Percentiles rank a stretch among this genome's conserved stretches.
Evolutionary conservation across 92 coral and sea anemone genomes (phyloP).

Genomic region (Porites divaricata): DNA sequence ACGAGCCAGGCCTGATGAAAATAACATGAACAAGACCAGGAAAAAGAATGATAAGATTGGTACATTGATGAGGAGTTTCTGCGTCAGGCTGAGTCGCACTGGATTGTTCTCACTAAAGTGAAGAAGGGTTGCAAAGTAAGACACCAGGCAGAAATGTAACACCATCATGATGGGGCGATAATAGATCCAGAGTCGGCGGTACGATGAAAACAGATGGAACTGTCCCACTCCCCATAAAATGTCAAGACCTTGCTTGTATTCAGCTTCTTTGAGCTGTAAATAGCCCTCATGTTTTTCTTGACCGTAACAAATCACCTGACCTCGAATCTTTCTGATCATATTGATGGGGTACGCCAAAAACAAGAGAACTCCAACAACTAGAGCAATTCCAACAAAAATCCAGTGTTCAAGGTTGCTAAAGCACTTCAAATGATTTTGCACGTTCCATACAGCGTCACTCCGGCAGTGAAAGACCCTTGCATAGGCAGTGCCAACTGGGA

Average conservation of each 20-base stretch:
- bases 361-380: constrained; percentile 63
- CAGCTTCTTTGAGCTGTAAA: constrained; percentile 97
- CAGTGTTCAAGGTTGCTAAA: constrained; percentile 74
- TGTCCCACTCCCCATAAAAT: constrained; percentile 99
- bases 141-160: constrained; percentile 73
- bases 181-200: constrained; percentile 90
- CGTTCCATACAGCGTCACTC: constrained; percentile 79
- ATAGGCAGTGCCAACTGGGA: constrained; percentile 86
- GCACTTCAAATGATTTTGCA: constrained; percentile 85
- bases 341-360: constrained; percentile 91
- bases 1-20: constrained; percentile 79
- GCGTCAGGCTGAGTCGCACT: constrained; percentile 30
- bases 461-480: constrained; percentile 96
- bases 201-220: constrained; percentile 96
- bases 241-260: constrained; percentile 97
- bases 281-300: constrained; percentile 96
- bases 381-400: constrained; percentile 68
- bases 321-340: constrained; percentile 82
- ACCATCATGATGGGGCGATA: constrained; percentile 89
- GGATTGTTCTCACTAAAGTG: constrained; percentile 54
- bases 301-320: constrained; percentile 87
- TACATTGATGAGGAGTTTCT: constrained; percentile 60
- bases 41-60: constrained; percentile 69
- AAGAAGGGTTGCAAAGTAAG: constrained; percentile 65
- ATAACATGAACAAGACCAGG: constrained; percentile 63